Evolutionary conservation across 2,113 vertebrate genomes (phyloP).

Genomic region (Erinaceus europaeus): DNA sequence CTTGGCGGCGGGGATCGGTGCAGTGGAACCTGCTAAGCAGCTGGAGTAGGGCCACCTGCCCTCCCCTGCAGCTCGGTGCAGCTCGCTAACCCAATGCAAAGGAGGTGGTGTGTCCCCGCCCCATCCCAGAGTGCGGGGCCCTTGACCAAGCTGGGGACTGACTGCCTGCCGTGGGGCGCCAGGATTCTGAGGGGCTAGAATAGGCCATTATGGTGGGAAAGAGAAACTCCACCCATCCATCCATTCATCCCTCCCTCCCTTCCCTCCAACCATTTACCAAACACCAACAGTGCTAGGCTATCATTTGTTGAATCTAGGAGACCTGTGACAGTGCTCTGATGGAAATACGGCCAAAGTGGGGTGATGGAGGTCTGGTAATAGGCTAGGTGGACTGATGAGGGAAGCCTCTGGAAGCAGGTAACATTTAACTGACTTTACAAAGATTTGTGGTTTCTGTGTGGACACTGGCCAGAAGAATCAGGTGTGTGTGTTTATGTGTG

Average conservation of each 20-base stretch:
- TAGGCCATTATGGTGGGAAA: not conserved
- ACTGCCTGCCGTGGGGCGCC: not conserved
- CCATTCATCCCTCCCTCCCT: not conserved
- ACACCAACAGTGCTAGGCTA: not conserved
- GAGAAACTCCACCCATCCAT: not conserved
- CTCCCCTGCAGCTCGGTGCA: too few species aligned
- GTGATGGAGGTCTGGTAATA: not conserved
- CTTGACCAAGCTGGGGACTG: too few species aligned
- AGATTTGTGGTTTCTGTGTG: not conserved
- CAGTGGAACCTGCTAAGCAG: fast-evolving
- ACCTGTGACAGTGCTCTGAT: not conserved
- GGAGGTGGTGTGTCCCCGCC: too few species aligned
- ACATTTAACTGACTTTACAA: not conserved
- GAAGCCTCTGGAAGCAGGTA: not conserved
- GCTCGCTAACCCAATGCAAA: too few species aligned
- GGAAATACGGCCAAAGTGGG: not conserved
- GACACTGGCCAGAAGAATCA: not conserved
- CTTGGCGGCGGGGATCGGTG: not conserved
- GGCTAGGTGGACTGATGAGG: not conserved
- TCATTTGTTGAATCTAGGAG: not conserved
- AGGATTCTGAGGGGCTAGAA: not conserved
- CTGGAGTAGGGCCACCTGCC: fast-evolving
- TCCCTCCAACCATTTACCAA: not conserved
- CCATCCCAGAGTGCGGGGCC: too few species aligned
- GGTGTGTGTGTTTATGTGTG: too few species aligned